Conservation (phyloP, 2,888 invertebrate species). For the Lasioglossum figueresi region DNA sequence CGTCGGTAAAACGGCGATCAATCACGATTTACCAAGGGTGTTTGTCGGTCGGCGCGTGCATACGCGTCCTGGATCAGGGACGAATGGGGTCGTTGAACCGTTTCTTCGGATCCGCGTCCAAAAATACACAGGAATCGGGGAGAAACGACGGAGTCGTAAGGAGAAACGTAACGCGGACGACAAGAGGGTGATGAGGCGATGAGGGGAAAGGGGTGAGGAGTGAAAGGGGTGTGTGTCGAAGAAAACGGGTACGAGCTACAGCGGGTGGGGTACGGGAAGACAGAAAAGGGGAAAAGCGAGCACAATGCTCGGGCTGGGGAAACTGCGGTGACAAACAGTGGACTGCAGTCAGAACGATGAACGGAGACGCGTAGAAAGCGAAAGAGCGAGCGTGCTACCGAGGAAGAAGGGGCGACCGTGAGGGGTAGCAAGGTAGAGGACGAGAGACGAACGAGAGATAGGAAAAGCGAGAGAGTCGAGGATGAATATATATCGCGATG, state of each 20-base stretch:
- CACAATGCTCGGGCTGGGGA: constrained; percentile 57
- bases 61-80: constrained; percentile 51
- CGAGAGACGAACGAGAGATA: not conserved
- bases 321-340: constrained; percentile 69
- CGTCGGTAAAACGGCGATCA: constrained; percentile 65
- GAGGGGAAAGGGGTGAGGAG: not conserved
- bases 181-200: constrained; percentile 8
- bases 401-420: not conserved
- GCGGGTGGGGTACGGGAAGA: not conserved
- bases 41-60: constrained; percentile 51
- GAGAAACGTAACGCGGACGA: constrained; percentile 63
- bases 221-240: not conserved
- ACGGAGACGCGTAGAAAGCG: constrained; percentile 22
- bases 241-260: not conserved
- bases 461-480: constrained; percentile 20
- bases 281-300: constrained; percentile 22
- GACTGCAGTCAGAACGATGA: constrained; percentile 53
- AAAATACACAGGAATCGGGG: constrained; percentile 67
- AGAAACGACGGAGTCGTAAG: constrained; percentile 53
- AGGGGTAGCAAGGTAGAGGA: constrained; percentile 13
- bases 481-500: constrained; percentile 65
- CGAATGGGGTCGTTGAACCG: constrained; percentile 71
- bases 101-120: constrained; percentile 63
- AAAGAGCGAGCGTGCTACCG: not conserved
- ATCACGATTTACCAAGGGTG: constrained; percentile 65